Conservation (phyloP, 2,797 vertebrate genomes). For the Neosilurus hyrtlii region DNA sequence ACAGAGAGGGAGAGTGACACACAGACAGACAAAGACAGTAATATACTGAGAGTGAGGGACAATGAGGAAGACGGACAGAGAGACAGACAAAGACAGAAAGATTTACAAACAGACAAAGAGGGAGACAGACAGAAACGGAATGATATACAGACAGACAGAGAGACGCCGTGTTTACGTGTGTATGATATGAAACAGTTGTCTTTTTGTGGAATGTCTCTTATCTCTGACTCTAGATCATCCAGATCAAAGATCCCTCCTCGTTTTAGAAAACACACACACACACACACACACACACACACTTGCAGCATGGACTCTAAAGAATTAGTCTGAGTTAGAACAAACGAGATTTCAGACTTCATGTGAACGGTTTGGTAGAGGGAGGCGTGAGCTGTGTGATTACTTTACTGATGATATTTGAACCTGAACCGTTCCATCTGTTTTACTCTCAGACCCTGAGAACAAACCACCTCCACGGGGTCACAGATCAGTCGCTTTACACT, state of each 20-base stretch:
- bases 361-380: neutral
- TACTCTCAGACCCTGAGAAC: neutral
- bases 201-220: slow-evolving; percentile 13
- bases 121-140: neutral
- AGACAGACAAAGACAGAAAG: neutral
- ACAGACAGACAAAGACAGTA: neutral
- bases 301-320: neutral
- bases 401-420: neutral
- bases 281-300: neutral
- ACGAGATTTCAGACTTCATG: neutral
- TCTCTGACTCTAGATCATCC: neutral
- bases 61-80: neutral
- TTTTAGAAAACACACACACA: neutral
- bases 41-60: too few relatives aligned
- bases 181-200: slow-evolving; percentile 7
- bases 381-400: neutral
- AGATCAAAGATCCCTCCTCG: neutral
- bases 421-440: neutral
- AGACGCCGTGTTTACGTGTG: neutral
- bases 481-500: neutral
- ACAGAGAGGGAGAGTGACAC: neutral
- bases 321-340: neutral
- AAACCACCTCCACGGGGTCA: neutral
- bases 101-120: neutral
- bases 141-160: neutral